Percentiles rank a stretch among this genome's conserved stretches.
Evolutionary conservation across 2,113 vertebrate species (phyloP).

Genomic region (Heterocephalus glaber): DNA sequence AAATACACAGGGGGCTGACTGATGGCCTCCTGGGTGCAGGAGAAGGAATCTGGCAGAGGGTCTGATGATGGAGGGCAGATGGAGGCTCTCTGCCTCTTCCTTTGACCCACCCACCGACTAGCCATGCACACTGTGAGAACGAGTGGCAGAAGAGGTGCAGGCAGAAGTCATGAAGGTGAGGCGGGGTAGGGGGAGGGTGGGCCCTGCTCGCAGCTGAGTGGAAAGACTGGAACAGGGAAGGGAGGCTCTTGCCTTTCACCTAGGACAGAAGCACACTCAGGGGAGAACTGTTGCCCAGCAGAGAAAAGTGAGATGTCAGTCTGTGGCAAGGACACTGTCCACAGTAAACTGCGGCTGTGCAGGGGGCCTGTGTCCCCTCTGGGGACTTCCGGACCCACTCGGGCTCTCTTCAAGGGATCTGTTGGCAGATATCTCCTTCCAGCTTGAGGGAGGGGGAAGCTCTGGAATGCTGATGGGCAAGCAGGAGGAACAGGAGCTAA

Average conservation of each 20-base stretch:
- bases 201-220: background rate
- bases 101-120: background rate
- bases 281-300: background rate
- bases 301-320: background rate
- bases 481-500: background rate
- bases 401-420: background rate
- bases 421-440: background rate
- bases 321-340: background rate
- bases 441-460: too few species aligned
- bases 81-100: background rate
- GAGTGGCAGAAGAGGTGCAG: too few species aligned
- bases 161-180: background rate
- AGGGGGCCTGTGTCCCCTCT: fast-evolving
- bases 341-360: background rate
- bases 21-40: background rate
- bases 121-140: background rate
- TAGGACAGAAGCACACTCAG: background rate
- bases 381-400: background rate
- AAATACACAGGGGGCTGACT: background rate
- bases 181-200: background rate
- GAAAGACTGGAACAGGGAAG: too few species aligned
- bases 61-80: background rate
- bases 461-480: background rate
- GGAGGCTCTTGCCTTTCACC: background rate
- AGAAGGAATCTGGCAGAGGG: background rate